Evolutionary conservation across 2,888 invertebrate genomes (phyloP), one percentile per base, ranked within the genome.

Genomic region (Standfussiana lucernea): DNA sequence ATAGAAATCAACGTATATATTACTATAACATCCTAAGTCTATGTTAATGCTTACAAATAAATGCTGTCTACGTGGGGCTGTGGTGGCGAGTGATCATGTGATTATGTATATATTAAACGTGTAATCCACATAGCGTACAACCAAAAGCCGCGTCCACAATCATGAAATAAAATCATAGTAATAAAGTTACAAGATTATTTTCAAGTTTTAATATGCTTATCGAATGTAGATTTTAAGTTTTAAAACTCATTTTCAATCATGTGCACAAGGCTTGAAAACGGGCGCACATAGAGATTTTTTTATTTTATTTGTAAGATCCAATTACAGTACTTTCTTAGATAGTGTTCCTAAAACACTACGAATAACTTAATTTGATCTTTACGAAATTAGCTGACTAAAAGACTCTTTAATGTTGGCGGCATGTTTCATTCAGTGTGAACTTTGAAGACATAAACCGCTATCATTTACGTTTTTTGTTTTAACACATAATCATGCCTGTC

Each of bases 1-100:
- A 96, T 88, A 95, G 94, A 96, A 96, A 95, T 95, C 96, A 96
- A 96, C 96, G 93, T 95, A 96, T 96, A 96, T 96, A 96, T 96
- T 96, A 96, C 94, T 96, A 94, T 96, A 95, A 96, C 95, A 94
- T 94, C 88, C 94, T 96, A 96, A 42, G 92, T 94, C 95, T 82
- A 84, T 94, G 95, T 96, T 96, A 96, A 95, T 95, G 93, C 96
- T 96, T 96, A 96, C 76, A 94, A 93, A 94, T 96, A 96, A 96
- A 96, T 96, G 96, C 96, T 92, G 91, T 92, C 95, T 95, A 95
- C 92, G 92, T 93, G 94, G 88, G 91, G 91, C 91, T 94, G 92
- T 90, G 89, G 85, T 80, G 70, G 35, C n/a, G 59, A 64, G 32
- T 76, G 67, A 80, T 62, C 11, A 62, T 64, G 71, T 79, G 66